Conservation (phyloP, 2,113 vertebrate species). For the Chaenogobius annularis region DNA sequence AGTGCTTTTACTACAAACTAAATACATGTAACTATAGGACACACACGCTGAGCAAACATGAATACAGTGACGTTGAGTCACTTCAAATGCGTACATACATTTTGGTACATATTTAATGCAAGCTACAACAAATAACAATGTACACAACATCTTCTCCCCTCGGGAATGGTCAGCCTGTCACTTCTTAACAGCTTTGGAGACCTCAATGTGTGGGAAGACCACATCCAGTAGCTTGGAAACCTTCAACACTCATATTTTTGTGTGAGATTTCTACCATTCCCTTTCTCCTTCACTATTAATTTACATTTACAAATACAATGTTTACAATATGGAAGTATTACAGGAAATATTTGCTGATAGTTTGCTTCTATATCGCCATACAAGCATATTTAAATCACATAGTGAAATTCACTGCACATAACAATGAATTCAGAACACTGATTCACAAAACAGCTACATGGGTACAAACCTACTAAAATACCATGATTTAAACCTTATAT, state of each 20-base stretch:
- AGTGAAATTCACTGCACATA: constrained; percentile 37
- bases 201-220: background rate
- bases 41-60: constrained; percentile 32
- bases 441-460: constrained; percentile 42
- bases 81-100: constrained; percentile 31
- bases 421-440: constrained; percentile 19
- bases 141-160: constrained; percentile 17
- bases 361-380: constrained; percentile 5
- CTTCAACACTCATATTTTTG: background rate
- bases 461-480: constrained; percentile 19
- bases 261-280: background rate
- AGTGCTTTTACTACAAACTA: constrained; percentile 26
- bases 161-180: background rate
- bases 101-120: constrained; percentile 32
- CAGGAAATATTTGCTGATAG: constrained; percentile 11
- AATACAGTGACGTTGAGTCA: constrained; percentile 2
- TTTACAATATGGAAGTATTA: constrained; percentile 32
- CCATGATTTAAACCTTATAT: constrained; percentile 17
- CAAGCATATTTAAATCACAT: constrained; percentile 28
- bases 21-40: constrained; percentile 22
- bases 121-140: constrained; percentile 37
- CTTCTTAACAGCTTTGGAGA: background rate
- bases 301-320: constrained; percentile 41
- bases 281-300: constrained; percentile 10
- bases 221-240: background rate